Percentiles rank a stretch among this genome's conserved stretches.
Conservation (phyloP, 2,888 invertebrate species). For the Andrena hattorfiana region DNA sequence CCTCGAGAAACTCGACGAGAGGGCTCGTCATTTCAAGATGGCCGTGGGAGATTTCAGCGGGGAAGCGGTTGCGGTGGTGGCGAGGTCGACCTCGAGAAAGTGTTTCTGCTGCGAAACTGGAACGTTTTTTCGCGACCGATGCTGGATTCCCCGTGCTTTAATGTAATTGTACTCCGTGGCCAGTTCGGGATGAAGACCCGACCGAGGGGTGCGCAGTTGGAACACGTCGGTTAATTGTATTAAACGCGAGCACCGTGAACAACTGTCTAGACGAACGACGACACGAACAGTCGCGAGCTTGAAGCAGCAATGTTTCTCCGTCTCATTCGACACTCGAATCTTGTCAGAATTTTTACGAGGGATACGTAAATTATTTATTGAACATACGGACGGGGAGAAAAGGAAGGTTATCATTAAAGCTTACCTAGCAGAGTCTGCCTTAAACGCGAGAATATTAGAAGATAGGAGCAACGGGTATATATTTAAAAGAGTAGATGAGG, state of each 20-base stretch:
- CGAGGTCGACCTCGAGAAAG: conserved; percentile 26
- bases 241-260: conserved; percentile 11
- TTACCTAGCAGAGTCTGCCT: no score
- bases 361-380: background rate
- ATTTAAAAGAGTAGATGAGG: no score
- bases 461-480: no score
- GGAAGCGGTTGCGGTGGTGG: background rate
- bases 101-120: conserved; percentile 22
- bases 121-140: conserved; percentile 15
- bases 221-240: conserved; percentile 27
- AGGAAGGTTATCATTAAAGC: no score
- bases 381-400: no score
- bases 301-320: no score
- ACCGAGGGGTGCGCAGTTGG: background rate
- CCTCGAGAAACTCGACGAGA: background rate
- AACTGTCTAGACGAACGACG: background rate
- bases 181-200: background rate
- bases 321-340: no score
- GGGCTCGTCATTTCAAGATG: conserved; percentile 45
- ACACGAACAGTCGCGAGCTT: no score
- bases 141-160: background rate
- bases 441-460: no score
- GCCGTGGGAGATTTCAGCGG: conserved; percentile 56
- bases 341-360: background rate
- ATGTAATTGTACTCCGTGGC: conserved; percentile 7